phyloP scores from a whole-genome alignment of 2,888 invertebrate species.

The Drosophila demipolita region DNA sequence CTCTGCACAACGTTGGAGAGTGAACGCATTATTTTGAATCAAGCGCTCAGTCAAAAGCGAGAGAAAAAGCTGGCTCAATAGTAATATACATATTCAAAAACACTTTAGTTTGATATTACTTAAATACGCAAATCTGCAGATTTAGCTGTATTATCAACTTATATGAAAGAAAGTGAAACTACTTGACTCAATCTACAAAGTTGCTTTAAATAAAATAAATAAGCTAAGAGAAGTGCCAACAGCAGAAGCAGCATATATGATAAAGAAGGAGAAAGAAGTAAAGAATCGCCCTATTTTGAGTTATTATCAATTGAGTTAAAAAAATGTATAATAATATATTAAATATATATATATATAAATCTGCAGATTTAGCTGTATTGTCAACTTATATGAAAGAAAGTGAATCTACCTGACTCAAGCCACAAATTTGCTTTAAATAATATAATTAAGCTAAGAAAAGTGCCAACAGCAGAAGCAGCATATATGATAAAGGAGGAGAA shows the following conservation, averaged over 20 bases:
- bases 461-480: too few species aligned
- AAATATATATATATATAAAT: neutral
- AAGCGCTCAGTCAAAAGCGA: slow-evolving; percentile 15
- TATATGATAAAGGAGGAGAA: too few species aligned
- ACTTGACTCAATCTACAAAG: neutral
- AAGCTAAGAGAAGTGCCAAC: neutral
- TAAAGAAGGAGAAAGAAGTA: too few species aligned
- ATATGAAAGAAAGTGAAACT: neutral
- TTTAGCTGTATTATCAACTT: neutral
- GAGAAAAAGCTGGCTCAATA: slow-evolving; percentile 14
- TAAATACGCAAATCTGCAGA: neutral
- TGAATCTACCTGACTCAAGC: slow-evolving; percentile 4
- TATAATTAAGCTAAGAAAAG: neutral
- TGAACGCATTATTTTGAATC: slow-evolving; percentile 29
- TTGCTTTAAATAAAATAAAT: slow-evolving; percentile 1
- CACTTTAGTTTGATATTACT: slow-evolving; percentile 15
- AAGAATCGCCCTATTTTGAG: too few species aligned
- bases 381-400: neutral
- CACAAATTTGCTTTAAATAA: neutral
- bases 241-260: too few species aligned
- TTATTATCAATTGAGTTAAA: too few species aligned
- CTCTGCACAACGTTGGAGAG: slow-evolving; percentile 59
- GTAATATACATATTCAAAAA: neutral
- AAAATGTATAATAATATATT: too few species aligned
- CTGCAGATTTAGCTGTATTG: neutral